These are phyloP conservation scores for Priapulus caudatus DNA, from an alignment of 2,888 invertebrate species.

Conservation along the genomic window DNA sequence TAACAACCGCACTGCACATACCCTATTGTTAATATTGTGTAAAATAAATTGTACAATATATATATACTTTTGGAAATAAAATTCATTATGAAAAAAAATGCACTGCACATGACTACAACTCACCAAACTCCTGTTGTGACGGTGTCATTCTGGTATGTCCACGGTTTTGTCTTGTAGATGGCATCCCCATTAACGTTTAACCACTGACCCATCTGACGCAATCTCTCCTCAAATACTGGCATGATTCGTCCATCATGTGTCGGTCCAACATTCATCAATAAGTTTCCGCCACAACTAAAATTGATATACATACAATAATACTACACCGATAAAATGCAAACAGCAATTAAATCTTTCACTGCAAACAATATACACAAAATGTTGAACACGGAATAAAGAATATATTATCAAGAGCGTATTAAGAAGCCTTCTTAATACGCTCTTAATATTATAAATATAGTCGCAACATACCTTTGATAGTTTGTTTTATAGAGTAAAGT, in stretches of 20 bases:
- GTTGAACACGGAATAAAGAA: slow-evolving; percentile 10
- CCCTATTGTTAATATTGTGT: too few relatives aligned
- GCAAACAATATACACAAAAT: not conserved
- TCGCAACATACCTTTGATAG: not conserved
- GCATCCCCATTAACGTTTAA: slow-evolving; percentile 71
- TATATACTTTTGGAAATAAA: not conserved
- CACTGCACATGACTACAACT: too few relatives aligned
- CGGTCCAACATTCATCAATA: slow-evolving; percentile 50
- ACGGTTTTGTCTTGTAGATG: slow-evolving; percentile 64
- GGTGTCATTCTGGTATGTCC: slow-evolving; percentile 61
- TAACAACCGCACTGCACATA: too few relatives aligned
- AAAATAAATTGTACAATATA: too few relatives aligned
- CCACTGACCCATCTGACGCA: slow-evolving; percentile 66
- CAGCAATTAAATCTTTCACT: not conserved
- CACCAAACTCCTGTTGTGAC: slow-evolving; percentile 36
- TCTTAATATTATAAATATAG: slow-evolving; percentile 8
- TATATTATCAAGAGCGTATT: not conserved
- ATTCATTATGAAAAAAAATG: too few relatives aligned
- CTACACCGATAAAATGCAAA: not conserved
- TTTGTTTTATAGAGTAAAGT: slow-evolving; percentile 9
- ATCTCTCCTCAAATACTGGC: slow-evolving; percentile 72
- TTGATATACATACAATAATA: not conserved
- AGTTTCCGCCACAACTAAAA: slow-evolving; percentile 30
- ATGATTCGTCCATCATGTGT: slow-evolving; percentile 73
- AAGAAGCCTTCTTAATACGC: too few relatives aligned